Conservation (phyloP, 2,888 invertebrate genomes). For the Acrocyrtus sp. region DNA sequence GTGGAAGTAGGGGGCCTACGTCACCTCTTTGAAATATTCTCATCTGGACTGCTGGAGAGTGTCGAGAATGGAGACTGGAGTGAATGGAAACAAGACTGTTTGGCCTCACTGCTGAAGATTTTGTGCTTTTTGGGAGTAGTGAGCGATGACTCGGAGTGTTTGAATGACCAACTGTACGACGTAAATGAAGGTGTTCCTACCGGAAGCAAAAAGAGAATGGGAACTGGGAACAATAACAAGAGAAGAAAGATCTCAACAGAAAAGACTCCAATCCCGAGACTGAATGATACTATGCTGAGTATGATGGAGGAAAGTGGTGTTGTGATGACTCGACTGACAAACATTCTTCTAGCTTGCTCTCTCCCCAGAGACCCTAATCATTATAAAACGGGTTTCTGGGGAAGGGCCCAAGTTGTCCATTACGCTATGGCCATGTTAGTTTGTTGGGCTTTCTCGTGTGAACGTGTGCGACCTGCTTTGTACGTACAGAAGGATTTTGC, state of each 20-base stretch:
- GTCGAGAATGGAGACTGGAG: conserved; percentile 74
- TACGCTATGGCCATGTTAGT: conserved; percentile 92
- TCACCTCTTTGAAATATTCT: conserved; percentile 90
- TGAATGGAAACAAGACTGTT: conserved; percentile 95
- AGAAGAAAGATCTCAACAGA: conserved; percentile 70
- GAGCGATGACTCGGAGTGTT: conserved; percentile 62
- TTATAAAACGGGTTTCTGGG: conserved; percentile 93
- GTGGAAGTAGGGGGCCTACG: conserved; percentile 88
- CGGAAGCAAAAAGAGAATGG: conserved; percentile 7
- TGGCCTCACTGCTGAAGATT: conserved; percentile 86
- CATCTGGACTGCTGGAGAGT: conserved; percentile 82
- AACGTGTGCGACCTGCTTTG: conserved; percentile 78
- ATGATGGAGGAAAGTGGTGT: conserved; percentile 83
- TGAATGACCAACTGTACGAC: conserved; percentile 62
- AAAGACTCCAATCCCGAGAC: conserved; percentile 75
- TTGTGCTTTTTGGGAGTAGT: conserved; percentile 86
- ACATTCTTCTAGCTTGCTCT: conserved; percentile 88
- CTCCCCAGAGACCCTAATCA: conserved; percentile 82
- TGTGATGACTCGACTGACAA: conserved; percentile 84
- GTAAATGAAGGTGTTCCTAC: conserved; percentile 57
- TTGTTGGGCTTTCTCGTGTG: conserved; percentile 90
- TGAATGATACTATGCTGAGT: conserved; percentile 80
- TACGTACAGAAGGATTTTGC: conserved; percentile 79
- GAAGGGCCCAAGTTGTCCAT: conserved; percentile 89
- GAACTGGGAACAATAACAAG: conserved; percentile 54